Base-by-base conservation (phyloP, 1,140 invertebrate genomes). In the Drosophila varians region DNA sequence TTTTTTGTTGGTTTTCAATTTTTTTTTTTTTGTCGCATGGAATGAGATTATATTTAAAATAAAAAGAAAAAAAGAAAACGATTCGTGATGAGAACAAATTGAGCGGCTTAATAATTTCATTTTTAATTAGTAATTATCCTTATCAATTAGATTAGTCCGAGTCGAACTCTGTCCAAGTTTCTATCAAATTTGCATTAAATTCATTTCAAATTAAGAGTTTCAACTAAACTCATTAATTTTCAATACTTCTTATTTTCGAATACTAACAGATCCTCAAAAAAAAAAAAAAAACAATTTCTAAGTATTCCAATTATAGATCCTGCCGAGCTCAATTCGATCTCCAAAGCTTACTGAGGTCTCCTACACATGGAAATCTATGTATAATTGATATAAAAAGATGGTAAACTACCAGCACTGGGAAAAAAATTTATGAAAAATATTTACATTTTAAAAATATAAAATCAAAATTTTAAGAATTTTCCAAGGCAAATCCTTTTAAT, bases 1-100 rank as follows among this genome's bases (percentile, higher is more conserved):
- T 11, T 19, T n/a, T 38, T 36, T 12, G 21, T 21, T 21, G 21
- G 21, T 21, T 36, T n/a, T 3, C 12, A 5, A 1, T 12, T 38
- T 38, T 38, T 38, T 38, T 38, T 38, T 14, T 0, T 6, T 16
- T 38, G 36, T 40, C 1, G 25, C 73, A 74, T 74, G 43, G 54
- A 74, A 54, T 42, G 49, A 66, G 43, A 65, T 34, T 34, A 55
- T 68, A 42, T 49, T 31, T 31, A 11, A 11, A 28, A 26, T 2
- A 26, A 26, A 26, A 28, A 28, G n/a, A n/a, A n/a, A n/a, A 31
- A 53, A 28, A 42, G n/a, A 26, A 52, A 28, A 57, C 49, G 45
- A 34, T 38, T 38, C 34, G 51, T 52, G 26, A 68, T 68, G 61
- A 65, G 57, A 51, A 25, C 47, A 23, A 68, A 68, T 56, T 56